Percentiles rank a stretch among this genome's conserved stretches.
phyloP scores from a whole-genome alignment of 2,113 vertebrate genomes.

The Empidonax traillii region DNA sequence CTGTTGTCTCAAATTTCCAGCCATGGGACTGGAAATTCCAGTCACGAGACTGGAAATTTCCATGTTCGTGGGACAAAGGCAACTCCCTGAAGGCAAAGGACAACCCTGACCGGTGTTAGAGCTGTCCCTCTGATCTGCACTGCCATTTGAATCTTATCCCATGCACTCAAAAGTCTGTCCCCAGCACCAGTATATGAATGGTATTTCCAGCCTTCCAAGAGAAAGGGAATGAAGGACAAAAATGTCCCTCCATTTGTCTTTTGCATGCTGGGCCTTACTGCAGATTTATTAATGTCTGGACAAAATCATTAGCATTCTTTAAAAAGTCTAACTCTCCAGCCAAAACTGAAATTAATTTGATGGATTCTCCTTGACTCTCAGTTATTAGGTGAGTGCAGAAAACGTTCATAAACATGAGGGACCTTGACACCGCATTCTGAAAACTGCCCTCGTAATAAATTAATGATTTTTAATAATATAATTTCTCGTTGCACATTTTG shows the following conservation, averaged over 20 bases:
- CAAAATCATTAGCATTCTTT: slow-evolving; percentile 50
- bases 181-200: not conserved
- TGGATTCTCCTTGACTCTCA: slow-evolving; percentile 49
- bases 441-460: slow-evolving; percentile 49
- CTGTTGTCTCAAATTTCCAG: not conserved
- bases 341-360: slow-evolving; percentile 64
- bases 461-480: not conserved
- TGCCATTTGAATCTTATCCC: not conserved
- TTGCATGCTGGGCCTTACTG: not conserved
- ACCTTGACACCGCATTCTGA: slow-evolving; percentile 42
- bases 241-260: slow-evolving; percentile 5
- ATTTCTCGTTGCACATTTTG: not conserved
- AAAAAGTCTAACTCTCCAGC: slow-evolving; percentile 46
- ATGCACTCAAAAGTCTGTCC: not conserved
- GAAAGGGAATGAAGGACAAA: slow-evolving; percentile 28
- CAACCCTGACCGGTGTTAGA: not conserved
- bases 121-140: not conserved
- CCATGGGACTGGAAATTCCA: not conserved
- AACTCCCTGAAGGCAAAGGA: not conserved
- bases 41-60: not conserved
- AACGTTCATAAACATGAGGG: slow-evolving; percentile 57
- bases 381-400: slow-evolving; percentile 45
- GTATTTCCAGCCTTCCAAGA: not conserved
- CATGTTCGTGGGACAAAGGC: not conserved
- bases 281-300: slow-evolving; percentile 51